phyloP scores from a whole-genome alignment of 2,113 vertebrate genomes.

The Carettochelys insculpta region DNA sequence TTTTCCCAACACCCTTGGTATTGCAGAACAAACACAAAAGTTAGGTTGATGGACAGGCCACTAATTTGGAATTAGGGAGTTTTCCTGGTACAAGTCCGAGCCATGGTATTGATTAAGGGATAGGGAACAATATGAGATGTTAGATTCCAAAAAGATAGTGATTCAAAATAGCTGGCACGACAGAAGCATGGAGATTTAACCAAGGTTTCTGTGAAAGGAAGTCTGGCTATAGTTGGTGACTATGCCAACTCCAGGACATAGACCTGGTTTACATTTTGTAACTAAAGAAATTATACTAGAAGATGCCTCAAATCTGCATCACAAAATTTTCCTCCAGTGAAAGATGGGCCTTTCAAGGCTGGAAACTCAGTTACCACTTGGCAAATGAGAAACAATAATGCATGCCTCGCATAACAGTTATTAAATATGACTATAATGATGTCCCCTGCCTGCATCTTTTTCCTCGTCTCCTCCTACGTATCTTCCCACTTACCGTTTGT shows the following conservation, averaged over 20 bases:
- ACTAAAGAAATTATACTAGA: background rate
- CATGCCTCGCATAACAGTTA: background rate
- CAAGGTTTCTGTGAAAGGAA: background rate
- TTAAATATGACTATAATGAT: background rate
- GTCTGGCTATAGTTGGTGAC: background rate
- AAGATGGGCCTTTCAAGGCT: background rate
- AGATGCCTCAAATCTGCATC: background rate
- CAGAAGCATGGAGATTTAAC: background rate
- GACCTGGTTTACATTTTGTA: background rate
- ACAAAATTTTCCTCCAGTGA: background rate
- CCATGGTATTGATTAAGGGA: background rate
- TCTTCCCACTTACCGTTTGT: background rate
- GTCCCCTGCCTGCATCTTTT: background rate
- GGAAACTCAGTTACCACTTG: background rate
- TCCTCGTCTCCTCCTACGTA: background rate
- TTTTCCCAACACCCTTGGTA: background rate
- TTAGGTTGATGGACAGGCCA: background rate
- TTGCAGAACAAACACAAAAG: background rate
- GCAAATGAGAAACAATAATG: background rate
- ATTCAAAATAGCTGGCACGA: background rate
- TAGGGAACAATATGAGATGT: background rate
- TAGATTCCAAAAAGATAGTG: background rate
- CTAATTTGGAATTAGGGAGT: background rate
- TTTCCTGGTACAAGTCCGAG: background rate
- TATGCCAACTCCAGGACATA: background rate